A percentile compares a stretch with the other conserved stretches of the same genome.
These are phyloP conservation scores for Heliconius hewitsoni DNA, from an alignment of 1,140 invertebrate species.

Conservation along the genomic window DNA sequence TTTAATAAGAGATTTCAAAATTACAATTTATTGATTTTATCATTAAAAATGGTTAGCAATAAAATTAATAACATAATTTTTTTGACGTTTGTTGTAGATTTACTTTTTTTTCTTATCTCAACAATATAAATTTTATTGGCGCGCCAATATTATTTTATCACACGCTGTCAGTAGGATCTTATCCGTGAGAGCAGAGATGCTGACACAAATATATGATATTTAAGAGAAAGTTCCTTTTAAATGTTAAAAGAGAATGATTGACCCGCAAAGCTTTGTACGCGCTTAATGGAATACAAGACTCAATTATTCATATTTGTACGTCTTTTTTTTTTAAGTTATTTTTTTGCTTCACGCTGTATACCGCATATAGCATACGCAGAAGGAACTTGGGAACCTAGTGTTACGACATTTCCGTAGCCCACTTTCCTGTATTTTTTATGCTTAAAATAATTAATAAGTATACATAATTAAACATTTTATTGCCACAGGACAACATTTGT, in stretches of 20 bases:
- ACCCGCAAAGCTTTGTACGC: constrained; percentile 1
- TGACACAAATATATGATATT: constrained; percentile 46
- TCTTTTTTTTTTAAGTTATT: too few relatives aligned
- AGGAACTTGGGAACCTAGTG: too few relatives aligned
- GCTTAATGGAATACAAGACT: neutral
- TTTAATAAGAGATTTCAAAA: neutral
- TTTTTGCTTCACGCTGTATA: too few relatives aligned
- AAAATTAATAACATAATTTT: neutral
- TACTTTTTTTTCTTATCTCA: neutral
- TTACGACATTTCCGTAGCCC: too few relatives aligned
- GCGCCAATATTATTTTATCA: constrained; percentile 18
- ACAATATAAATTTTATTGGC: neutral
- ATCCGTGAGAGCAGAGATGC: constrained; percentile 44
- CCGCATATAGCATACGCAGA: too few relatives aligned
- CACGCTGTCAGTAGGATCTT: constrained; percentile 37
- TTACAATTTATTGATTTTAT: neutral
- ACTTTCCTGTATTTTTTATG: neutral
- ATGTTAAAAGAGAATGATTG: constrained; percentile 32
- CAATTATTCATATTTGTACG: neutral
- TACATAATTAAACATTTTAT: neutral
- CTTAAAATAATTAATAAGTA: neutral
- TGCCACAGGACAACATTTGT: neutral
- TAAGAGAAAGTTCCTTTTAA: constrained; percentile 46
- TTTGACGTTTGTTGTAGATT: neutral
- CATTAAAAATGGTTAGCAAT: neutral